Base-by-base conservation (phyloP, 2,113 vertebrate species). In the Menura novaehollandiae region DNA sequence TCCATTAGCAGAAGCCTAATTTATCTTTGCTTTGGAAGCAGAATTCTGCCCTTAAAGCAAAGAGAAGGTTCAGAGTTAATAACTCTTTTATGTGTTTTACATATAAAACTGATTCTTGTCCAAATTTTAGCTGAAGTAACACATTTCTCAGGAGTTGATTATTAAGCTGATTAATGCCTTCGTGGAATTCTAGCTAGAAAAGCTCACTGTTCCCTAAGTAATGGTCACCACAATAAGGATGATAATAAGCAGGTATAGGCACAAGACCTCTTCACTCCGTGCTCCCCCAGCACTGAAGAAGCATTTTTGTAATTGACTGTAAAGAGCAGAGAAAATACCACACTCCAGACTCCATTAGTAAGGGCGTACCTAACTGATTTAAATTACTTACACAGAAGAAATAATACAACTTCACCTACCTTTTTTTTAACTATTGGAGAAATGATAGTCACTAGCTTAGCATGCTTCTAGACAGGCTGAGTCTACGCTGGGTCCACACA, bases 401-500 rank as follows among this genome's bases (percentile, higher is more conserved):
- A 51, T 16, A 13, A 3, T 67, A 52, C 4, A 30, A 15, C 4
- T 62, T 87, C 24, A 37, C 4, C 8, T 58, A 8, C 7, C 10
- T 17, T 5, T 32, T 55, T 28, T 68, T 55, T 49, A 14, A 5
- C 16, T 30, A 22, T 60, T 30, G 18, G 9, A 71, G 15, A 55
- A 81, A 16, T 47, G 1, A 28, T 16, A 30, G 4, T 53, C 3
- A 2, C 21, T 67, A 58, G 3, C 23, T 51, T 13, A 53, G 7
- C 19, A 10, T 33, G 11, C 4, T 41, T 75, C 27, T 55, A 51
- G 59, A 75, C 7, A 63, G 37, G 1, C 8, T 47, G 9, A 2
- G 4, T 47, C 10, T 41, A 4, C 12, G 20, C 21, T 72, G 19
- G 15, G 13, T 49, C 17, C 21, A 11, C 14, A 19, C 0, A 1